These are phyloP conservation scores for Drosophila prostipennis DNA, from an alignment of 2,888 invertebrate genomes.

Conservation along the genomic window DNA sequence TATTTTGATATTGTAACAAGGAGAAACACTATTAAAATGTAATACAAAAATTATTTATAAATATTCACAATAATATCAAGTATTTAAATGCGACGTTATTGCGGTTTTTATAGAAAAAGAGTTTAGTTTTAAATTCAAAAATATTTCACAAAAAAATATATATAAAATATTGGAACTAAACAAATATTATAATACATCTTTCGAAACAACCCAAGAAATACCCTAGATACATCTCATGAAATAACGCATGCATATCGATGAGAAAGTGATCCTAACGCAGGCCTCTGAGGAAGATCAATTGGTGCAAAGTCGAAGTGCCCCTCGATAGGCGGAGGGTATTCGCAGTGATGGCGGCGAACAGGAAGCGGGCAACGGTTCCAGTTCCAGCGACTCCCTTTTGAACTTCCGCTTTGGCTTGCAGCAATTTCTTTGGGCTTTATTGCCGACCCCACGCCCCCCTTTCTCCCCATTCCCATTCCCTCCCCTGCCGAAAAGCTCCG, in stretches of 20 bases:
- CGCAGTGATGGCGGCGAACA: slow-evolving; percentile 48
- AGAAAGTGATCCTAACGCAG: background rate
- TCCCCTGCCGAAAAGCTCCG: slow-evolving; percentile 38
- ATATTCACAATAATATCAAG: too few species aligned
- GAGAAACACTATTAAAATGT: too few species aligned
- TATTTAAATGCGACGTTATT: too few species aligned
- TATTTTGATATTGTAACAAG: too few species aligned
- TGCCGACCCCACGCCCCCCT: slow-evolving; percentile 15
- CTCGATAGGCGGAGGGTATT: slow-evolving; percentile 22
- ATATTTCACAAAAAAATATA: too few species aligned
- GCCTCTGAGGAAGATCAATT: background rate
- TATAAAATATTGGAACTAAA: too few species aligned
- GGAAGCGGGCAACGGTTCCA: slow-evolving; percentile 72
- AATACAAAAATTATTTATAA: too few species aligned
- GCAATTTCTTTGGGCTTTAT: slow-evolving; percentile 77
- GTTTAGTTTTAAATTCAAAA: too few species aligned
- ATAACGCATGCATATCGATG: background rate
- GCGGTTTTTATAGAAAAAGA: too few species aligned
- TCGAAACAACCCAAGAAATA: background rate
- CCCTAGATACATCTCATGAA: background rate
- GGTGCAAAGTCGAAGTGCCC: background rate
- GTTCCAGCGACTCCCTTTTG: slow-evolving; percentile 73
- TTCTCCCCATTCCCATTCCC: background rate
- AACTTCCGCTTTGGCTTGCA: slow-evolving; percentile 76
- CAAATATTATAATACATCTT: too few species aligned